phyloP scores from a whole-genome alignment of 2,797 vertebrate species.

The Holocentrus rufus region DNA sequence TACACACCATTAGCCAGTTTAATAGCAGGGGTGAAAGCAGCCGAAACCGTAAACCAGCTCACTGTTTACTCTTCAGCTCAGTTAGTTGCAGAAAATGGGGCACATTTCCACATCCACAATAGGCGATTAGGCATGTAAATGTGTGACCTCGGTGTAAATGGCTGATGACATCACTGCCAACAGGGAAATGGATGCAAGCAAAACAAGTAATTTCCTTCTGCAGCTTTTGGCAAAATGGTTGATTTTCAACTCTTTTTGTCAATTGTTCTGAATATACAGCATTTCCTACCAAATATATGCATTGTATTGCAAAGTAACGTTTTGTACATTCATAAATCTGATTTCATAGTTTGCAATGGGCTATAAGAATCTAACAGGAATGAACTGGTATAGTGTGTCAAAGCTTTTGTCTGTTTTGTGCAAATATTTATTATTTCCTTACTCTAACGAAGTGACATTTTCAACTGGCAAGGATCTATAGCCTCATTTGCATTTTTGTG shows the following conservation, averaged over 20 bases:
- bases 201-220: slow-evolving; percentile 5
- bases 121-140: slow-evolving; percentile 57
- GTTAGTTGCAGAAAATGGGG: slow-evolving; percentile 50
- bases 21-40: slow-evolving; percentile 60
- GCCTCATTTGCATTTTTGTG: slow-evolving; percentile 49
- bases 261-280: neutral
- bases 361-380: neutral
- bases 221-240: neutral
- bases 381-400: neutral
- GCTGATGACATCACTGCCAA: slow-evolving; percentile 27
- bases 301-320: neutral
- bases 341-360: slow-evolving; percentile 1
- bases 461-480: neutral
- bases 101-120: slow-evolving; percentile 55
- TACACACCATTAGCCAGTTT: slow-evolving; percentile 75
- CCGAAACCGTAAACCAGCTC: slow-evolving; percentile 37
- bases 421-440: neutral
- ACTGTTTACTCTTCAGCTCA: slow-evolving; percentile 80
- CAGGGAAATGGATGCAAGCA: slow-evolving; percentile 9
- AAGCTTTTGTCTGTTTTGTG: neutral
- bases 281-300: neutral
- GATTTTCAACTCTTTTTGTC: neutral
- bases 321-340: neutral
- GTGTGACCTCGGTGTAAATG: slow-evolving; percentile 54
- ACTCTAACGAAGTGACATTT: neutral